These are phyloP conservation scores for Heptranchias perlo DNA, from an alignment of 2,113 vertebrate genomes.

Conservation along the genomic window DNA sequence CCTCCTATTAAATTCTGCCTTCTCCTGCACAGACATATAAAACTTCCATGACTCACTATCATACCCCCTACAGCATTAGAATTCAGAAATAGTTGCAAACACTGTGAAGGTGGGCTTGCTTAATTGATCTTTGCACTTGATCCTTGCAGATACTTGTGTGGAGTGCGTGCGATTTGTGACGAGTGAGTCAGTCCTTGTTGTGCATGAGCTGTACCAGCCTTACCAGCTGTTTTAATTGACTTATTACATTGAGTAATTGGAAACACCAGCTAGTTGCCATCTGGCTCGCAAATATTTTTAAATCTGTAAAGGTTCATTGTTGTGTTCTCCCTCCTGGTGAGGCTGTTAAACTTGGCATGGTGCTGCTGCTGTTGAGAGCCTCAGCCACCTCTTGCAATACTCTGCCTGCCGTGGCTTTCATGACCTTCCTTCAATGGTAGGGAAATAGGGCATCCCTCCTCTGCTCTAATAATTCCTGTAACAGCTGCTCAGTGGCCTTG, in stretches of 20 bases:
- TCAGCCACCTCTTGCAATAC: background rate
- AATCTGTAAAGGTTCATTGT: background rate
- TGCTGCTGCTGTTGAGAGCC: background rate
- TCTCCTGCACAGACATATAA: background rate
- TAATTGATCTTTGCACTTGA: background rate
- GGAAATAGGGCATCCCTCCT: background rate
- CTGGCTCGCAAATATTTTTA: background rate
- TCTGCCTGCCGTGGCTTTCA: background rate
- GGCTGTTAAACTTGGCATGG: background rate
- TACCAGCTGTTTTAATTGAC: background rate
- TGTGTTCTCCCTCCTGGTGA: background rate
- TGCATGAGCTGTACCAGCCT: background rate
- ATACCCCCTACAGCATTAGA: background rate
- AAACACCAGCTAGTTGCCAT: background rate
- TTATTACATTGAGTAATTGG: background rate
- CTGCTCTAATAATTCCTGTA: background rate
- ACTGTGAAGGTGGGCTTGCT: background rate
- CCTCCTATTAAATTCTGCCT: background rate
- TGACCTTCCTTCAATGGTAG: background rate
- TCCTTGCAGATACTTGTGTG: background rate
- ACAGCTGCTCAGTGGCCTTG: background rate
- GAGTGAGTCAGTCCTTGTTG: background rate
- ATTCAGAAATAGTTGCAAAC: background rate
- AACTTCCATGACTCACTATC: background rate
- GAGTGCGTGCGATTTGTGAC: background rate